Percentiles rank a stretch among this genome's conserved stretches.
phyloP scores from a whole-genome alignment of 1,140 invertebrate species.

The Sminthurinus signatus region DNA sequence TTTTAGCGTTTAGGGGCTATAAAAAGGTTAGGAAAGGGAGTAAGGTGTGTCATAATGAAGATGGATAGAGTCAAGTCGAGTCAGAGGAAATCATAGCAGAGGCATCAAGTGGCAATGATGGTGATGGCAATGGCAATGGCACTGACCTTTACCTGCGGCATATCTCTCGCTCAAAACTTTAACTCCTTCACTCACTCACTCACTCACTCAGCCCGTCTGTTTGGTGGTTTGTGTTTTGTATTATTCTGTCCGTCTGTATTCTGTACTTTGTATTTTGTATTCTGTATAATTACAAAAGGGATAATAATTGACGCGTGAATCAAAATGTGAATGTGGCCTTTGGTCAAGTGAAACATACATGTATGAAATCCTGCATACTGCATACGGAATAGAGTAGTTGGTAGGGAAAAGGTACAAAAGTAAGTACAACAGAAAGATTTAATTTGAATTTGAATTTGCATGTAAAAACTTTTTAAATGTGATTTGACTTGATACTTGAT shows the following conservation, averaged over 20 bases:
- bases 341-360: slow-evolving; percentile 21
- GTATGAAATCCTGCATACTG: no score
- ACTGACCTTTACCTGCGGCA: slow-evolving; percentile 31
- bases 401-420: slow-evolving; percentile 1
- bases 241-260: not conserved
- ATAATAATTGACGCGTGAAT: slow-evolving; percentile 27
- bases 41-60: slow-evolving; percentile 7
- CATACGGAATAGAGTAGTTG: slow-evolving; percentile 7
- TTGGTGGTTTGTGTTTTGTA: no score
- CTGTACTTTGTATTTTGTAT: not conserved
- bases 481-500: not conserved
- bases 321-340: slow-evolving; percentile 25
- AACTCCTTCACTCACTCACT: not conserved
- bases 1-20: no score
- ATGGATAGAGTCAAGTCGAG: not conserved
- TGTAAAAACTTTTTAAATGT: slow-evolving; percentile 7
- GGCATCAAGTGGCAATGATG: not conserved
- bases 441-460: slow-evolving; percentile 4
- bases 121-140: slow-evolving; percentile 16
- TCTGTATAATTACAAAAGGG: slow-evolving; percentile 26
- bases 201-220: not conserved
- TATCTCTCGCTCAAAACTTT: no score
- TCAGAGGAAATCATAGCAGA: not conserved
- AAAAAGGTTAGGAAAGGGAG: no score
- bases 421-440: not conserved